Percentiles rank a stretch among this genome's conserved stretches.
These are phyloP conservation scores for Patella ulyssiponensis DNA, from an alignment of 2,888 invertebrate genomes.

Conservation along the genomic window DNA sequence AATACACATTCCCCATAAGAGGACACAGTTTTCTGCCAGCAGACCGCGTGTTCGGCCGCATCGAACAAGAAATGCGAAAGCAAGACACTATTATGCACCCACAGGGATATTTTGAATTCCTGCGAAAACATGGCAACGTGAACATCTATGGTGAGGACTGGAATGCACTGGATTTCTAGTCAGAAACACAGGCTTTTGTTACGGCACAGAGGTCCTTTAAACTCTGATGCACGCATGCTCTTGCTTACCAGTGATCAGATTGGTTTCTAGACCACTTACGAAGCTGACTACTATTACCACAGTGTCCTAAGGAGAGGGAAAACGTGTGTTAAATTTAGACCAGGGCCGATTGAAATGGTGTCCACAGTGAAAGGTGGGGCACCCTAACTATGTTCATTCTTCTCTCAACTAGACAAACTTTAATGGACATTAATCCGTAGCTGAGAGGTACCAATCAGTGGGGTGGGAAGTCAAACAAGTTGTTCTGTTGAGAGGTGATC, in stretches of 20 bases:
- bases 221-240: constrained; percentile 13
- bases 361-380: neutral
- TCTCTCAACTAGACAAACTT: too few relatives aligned
- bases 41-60: constrained; percentile 17
- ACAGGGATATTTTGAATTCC: neutral
- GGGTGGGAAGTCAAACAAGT: too few relatives aligned
- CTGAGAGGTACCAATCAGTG: too few relatives aligned
- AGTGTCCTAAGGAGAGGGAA: constrained; percentile 13
- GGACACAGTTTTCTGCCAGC: constrained; percentile 17
- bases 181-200: neutral
- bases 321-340: neutral
- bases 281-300: constrained; percentile 8
- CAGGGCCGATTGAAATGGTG: neutral
- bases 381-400: too few relatives aligned
- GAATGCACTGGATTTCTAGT: constrained; percentile 9
- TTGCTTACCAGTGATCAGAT: neutral
- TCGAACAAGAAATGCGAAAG: constrained; percentile 16
- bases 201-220: constrained; percentile 16
- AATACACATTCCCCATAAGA: constrained; percentile 8
- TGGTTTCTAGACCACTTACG: neutral
- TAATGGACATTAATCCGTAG: too few relatives aligned
- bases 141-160: constrained; percentile 3
- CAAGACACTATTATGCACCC: constrained; percentile 16
- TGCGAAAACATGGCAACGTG: constrained; percentile 12
- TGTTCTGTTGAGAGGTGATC: too few relatives aligned